Evolutionary conservation across 2,888 invertebrate genomes (phyloP), one percentile per base, ranked within the genome.

Genomic region (Odontothrips loti): DNA sequence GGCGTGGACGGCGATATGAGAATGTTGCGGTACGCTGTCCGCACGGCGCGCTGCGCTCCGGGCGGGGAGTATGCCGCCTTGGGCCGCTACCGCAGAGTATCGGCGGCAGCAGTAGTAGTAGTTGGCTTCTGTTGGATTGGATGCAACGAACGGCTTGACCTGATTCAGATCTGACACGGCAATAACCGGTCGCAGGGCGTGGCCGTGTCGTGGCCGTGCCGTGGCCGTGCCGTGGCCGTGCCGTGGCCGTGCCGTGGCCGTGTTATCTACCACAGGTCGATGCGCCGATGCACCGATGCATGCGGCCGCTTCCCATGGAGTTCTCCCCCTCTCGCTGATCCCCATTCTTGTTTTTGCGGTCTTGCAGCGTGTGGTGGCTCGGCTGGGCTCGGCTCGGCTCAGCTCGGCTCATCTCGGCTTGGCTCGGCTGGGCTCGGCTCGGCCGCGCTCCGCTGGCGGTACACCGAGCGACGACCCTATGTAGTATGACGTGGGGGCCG

Each of bases 81-180:
- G 10, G 10, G 48, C 48, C 48, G 48, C 48, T 48, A 15, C 48
- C 15, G 48, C 48, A 11, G n/a, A n/a, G n/a, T n/a, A n/a, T n/a
- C n/a, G n/a, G n/a, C n/a, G n/a, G n/a, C n/a, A n/a, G 34, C 34
- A 43, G 34, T 43, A 43, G 34, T 6, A 43, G 34, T 6, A 43
- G 34, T 43, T 43, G 34, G 34, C 34, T 43, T 3, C 68, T 68
- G 68, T 43, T 43, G 11, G 68, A 23, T 68, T 68, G 68, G 68
- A 68, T 68, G 68, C 68, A 68, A 68, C 68, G 34, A 2, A 6
- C 34, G 34, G 34, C 34, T 6, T 68, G 68, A 68, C 68, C 68
- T 68, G 68, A 68, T 68, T 68, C 68, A 23, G 68, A 68, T 68
- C 68, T 68, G 68, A 68, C 68, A 23, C 34, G 34, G 68, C 68